These are phyloP conservation scores for Streptopelia turtur DNA, from an alignment of 2,797 vertebrate species.

Conservation along the genomic window DNA sequence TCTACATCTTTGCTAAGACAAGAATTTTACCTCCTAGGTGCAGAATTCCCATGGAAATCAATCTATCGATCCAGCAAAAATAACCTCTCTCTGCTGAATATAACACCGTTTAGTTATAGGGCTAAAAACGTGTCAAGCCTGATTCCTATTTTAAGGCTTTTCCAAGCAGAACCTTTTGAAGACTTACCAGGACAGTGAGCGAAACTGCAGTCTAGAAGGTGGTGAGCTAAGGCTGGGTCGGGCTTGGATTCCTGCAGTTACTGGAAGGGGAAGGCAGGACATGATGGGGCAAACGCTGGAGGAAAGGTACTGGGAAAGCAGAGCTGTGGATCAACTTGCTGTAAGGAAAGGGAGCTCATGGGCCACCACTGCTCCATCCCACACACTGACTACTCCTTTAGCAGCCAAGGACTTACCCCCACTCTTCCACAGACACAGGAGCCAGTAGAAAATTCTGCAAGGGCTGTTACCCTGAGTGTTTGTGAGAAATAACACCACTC, in stretches of 20 bases:
- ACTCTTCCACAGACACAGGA: not conserved
- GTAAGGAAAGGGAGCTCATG: not conserved
- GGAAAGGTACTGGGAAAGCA: not conserved
- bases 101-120: not conserved
- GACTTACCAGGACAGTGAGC: not conserved
- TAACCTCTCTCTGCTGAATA: slow-evolving; percentile 12
- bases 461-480: not conserved
- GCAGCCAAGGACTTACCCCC: not conserved
- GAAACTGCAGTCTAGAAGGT: not conserved
- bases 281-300: not conserved
- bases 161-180: not conserved
- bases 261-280: not conserved
- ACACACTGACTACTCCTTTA: not conserved
- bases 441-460: not conserved
- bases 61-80: slow-evolving; percentile 38
- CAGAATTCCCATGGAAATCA: slow-evolving; percentile 26
- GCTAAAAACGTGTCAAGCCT: not conserved
- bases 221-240: not conserved
- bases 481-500: not conserved
- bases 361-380: fast-evolving
- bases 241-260: not conserved
- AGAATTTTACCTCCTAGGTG: not conserved
- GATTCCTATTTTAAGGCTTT: slow-evolving; percentile 15
- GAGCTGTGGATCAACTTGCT: not conserved
- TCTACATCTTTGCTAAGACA: not conserved